Evolutionary conservation across 2,888 invertebrate species (phyloP).

Genomic region (Cryptocephalus moraei): DNA sequence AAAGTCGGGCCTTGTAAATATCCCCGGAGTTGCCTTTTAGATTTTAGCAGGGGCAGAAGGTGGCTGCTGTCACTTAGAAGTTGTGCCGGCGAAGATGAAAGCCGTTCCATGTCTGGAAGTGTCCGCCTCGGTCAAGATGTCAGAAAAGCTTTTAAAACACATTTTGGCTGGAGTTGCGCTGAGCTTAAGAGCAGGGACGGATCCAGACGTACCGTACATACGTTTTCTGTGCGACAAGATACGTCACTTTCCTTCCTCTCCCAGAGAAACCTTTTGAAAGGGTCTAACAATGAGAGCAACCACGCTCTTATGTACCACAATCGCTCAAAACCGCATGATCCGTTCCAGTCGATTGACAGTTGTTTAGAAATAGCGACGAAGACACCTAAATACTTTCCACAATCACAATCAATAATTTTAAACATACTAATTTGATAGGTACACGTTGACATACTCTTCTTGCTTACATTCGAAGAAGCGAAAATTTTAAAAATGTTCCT

Average conservation of each 20-base stretch:
- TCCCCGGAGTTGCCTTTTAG: constrained; percentile 12
- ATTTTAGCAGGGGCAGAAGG: constrained; percentile 15
- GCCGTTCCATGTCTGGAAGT: constrained; percentile 41
- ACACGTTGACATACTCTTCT: too few relatives aligned
- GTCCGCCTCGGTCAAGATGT: constrained; percentile 43
- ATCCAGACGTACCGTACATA: constrained; percentile 1
- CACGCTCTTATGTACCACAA: too few relatives aligned
- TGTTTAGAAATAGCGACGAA: too few relatives aligned
- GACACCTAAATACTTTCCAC: too few relatives aligned
- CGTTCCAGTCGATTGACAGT: too few relatives aligned
- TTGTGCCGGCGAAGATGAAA: constrained; percentile 34
- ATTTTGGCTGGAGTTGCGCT: constrained; percentile 26
- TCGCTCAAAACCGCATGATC: too few relatives aligned
- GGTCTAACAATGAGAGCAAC: too few relatives aligned
- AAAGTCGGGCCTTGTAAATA: constrained; percentile 19
- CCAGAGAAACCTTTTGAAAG: too few relatives aligned
- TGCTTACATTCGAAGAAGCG: too few relatives aligned
- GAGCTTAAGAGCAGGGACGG: constrained; percentile 11
- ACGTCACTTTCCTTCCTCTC: neutral
- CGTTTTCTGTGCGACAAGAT: neutral
- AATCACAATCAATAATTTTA: too few relatives aligned
- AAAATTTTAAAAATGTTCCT: too few relatives aligned
- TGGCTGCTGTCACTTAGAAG: constrained; percentile 23
- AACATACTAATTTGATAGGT: too few relatives aligned
- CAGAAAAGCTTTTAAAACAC: constrained; percentile 43